Conservation (phyloP, 2,113 vertebrate genomes). For the Malaclemys terrapin region DNA sequence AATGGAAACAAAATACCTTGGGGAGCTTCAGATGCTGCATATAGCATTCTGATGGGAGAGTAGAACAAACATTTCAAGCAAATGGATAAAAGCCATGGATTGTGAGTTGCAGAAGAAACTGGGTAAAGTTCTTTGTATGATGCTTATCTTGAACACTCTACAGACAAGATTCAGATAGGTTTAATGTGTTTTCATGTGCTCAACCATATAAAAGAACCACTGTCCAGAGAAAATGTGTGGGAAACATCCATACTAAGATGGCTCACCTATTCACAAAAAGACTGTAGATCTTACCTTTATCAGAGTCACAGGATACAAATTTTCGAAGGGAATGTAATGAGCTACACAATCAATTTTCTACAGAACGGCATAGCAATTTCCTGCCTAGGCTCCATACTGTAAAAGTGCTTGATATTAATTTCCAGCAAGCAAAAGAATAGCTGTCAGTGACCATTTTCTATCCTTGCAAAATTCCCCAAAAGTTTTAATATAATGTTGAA, state of each 20-base stretch:
- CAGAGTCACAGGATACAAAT: slow-evolving; percentile 66
- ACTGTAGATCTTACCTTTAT: slow-evolving; percentile 68
- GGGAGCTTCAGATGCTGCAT: slow-evolving; percentile 37
- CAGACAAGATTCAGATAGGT: slow-evolving; percentile 58
- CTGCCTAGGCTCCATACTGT: slow-evolving; percentile 50
- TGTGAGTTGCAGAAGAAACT: slow-evolving; percentile 55
- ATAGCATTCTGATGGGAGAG: slow-evolving; percentile 31
- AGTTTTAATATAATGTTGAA: slow-evolving; percentile 16
- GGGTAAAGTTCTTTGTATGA: slow-evolving; percentile 47
- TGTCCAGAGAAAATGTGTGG: slow-evolving; percentile 41
- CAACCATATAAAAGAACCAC: slow-evolving; percentile 33
- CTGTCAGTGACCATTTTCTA: slow-evolving; percentile 38
- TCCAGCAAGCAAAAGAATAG: slow-evolving; percentile 56
- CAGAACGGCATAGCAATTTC: slow-evolving; percentile 71
- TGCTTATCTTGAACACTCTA: slow-evolving; percentile 48
- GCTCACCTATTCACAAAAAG: slow-evolving; percentile 35
- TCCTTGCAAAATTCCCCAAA: slow-evolving; percentile 30
- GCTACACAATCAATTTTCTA: slow-evolving; percentile 67
- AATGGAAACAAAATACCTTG: slow-evolving; percentile 63
- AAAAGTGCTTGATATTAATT: slow-evolving; percentile 70
- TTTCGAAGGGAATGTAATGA: slow-evolving; percentile 68
- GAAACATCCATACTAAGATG: slow-evolving; percentile 54
- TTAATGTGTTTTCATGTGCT: slow-evolving; percentile 55
- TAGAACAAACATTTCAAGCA: slow-evolving; percentile 63
- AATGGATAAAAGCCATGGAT: slow-evolving; percentile 54